Percentiles rank a stretch among this genome's conserved stretches.
Evolutionary conservation across 1,140 invertebrate genomes (phyloP).

Genomic region (Arctopsyche grandis): DNA sequence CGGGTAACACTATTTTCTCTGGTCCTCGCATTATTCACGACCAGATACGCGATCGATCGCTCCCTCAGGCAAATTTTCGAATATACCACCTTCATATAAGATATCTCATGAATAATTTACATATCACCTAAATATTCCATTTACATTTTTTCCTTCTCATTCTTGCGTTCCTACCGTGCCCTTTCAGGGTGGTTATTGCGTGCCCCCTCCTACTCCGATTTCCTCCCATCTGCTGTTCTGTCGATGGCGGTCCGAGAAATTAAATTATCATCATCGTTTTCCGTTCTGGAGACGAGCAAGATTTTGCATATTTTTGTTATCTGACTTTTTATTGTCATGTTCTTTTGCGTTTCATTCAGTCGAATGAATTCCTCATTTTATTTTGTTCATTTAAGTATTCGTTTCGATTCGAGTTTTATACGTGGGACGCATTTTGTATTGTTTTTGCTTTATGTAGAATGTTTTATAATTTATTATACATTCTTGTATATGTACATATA

Average conservation of each 20-base stretch:
- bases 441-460: too few relatives aligned
- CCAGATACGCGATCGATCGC: constrained; percentile 16
- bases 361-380: too few relatives aligned
- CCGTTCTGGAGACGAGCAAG: background rate
- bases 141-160: constrained; percentile 26
- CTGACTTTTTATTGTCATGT: too few relatives aligned
- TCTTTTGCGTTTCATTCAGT: background rate
- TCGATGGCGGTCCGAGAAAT: constrained; percentile 10
- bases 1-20: constrained; percentile 23
- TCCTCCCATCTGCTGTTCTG: background rate
- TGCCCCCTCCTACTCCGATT: background rate
- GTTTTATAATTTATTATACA: too few relatives aligned
- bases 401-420: too few relatives aligned
- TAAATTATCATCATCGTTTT: constrained; percentile 30
- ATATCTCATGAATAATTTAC: constrained; percentile 42
- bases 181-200: background rate
- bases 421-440: too few relatives aligned
- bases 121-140: constrained; percentile 41
- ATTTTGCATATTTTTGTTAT: constrained; percentile 8
- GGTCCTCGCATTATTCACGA: constrained; percentile 13
- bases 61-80: constrained; percentile 26
- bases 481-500: too few relatives aligned
- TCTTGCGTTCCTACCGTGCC: background rate
- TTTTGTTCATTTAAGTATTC: too few relatives aligned
- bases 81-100: background rate